Evolutionary conservation across 2,113 vertebrate species (phyloP).

Genomic region (sheep (Ovis aries)): DNA sequence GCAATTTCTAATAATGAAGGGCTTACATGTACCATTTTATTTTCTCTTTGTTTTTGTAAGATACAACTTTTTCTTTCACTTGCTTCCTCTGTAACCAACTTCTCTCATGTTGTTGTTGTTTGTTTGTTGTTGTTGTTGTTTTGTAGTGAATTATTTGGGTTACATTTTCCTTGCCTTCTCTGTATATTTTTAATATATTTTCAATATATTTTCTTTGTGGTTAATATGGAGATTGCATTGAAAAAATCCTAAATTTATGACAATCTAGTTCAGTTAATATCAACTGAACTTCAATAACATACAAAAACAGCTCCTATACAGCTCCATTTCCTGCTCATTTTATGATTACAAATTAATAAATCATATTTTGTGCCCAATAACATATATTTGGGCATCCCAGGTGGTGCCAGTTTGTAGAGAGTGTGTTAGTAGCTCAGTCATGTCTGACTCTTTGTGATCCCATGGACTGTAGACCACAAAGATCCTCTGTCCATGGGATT

Average conservation of each 20-base stretch:
- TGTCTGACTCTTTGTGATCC: neutral
- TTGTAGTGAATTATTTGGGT: neutral
- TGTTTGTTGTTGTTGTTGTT: too few relatives aligned
- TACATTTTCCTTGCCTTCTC: neutral
- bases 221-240: neutral
- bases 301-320: neutral
- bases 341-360: neutral
- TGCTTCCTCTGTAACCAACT: neutral
- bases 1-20: neutral
- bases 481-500: neutral
- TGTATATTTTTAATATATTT: neutral
- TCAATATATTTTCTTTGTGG: neutral
- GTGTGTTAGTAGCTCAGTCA: neutral
- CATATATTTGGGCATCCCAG: neutral
- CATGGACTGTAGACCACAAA: neutral
- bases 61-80: neutral
- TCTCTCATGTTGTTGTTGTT: neutral
- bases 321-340: neutral
- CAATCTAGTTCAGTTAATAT: neutral
- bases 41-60: neutral
- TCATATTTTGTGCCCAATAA: neutral
- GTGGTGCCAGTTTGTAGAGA: neutral
- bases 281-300: neutral
- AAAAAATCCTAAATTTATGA: neutral
- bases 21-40: neutral